A percentile compares a stretch with the other conserved stretches of the same genome.
Evolutionary conservation across 2,888 invertebrate genomes (phyloP).

Genomic region (Drosophila koepferae): DNA sequence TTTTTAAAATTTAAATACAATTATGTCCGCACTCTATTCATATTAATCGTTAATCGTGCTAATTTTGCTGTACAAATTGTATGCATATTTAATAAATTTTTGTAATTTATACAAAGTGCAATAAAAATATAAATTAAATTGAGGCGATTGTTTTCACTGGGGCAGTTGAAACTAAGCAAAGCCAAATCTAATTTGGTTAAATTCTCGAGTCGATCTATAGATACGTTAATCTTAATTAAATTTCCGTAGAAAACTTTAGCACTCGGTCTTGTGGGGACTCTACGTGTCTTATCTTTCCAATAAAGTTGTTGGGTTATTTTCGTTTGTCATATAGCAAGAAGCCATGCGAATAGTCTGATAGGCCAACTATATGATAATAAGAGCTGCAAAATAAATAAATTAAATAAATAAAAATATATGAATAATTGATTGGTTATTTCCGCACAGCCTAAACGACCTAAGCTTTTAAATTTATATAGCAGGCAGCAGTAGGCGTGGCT

Average conservation of each 20-base stretch:
- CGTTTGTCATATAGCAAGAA: neutral
- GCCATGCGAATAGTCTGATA: neutral
- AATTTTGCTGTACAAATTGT: slow-evolving; percentile 64
- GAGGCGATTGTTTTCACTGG: neutral
- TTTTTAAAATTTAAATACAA: slow-evolving; percentile 35
- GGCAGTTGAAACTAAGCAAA: neutral
- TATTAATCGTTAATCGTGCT: slow-evolving; percentile 56
- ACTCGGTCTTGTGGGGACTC: neutral
- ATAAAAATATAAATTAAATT: slow-evolving; percentile 56
- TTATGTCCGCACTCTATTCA: slow-evolving; percentile 40
- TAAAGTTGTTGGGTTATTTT: slow-evolving; percentile 6
- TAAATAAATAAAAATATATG: neutral
- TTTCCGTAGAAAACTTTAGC: slow-evolving; percentile 4
- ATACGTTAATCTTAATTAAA: slow-evolving; percentile 3
- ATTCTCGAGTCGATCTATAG: neutral
- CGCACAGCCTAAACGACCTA: no score
- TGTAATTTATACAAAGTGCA: slow-evolving; percentile 57
- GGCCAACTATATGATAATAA: neutral
- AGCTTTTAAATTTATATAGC: neutral
- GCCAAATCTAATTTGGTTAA: neutral
- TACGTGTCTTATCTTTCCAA: slow-evolving; percentile 11
- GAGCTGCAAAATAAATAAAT: neutral
- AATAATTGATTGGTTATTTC: neutral
- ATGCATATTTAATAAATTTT: slow-evolving; percentile 24
- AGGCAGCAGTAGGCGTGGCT: neutral